Percentiles rank a stretch among this genome's conserved stretches.
phyloP scores from a whole-genome alignment of 1,140 invertebrate genomes.

The Bombus pyrosoma region DNA sequence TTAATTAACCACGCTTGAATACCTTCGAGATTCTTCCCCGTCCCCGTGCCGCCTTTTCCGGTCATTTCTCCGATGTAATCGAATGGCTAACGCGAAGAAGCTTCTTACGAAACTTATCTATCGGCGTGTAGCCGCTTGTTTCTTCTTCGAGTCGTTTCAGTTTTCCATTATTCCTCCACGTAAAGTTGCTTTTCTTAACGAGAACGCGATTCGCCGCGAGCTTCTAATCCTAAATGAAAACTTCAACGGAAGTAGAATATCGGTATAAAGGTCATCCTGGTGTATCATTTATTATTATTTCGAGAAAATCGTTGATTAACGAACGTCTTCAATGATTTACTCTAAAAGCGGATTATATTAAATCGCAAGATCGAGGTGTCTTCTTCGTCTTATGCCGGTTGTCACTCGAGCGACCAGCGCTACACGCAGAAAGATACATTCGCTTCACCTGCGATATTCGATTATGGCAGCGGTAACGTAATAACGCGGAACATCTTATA shows the following conservation, averaged over 20 bases:
- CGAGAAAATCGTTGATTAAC: too few relatives aligned
- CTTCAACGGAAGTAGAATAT: not conserved
- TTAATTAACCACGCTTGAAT: constrained; percentile 28
- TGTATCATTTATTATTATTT: too few relatives aligned
- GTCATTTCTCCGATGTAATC: not conserved
- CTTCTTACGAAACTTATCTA: not conserved
- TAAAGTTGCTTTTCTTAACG: not conserved
- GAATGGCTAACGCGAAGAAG: not conserved
- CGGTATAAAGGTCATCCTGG: not conserved
- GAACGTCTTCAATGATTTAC: too few relatives aligned
- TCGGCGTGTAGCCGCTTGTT: not conserved
- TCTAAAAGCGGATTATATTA: too few relatives aligned
- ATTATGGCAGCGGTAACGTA: not conserved
- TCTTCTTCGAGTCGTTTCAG: not conserved
- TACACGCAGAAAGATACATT: not conserved
- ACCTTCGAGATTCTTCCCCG: not conserved
- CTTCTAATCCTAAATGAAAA: not conserved
- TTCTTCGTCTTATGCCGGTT: not conserved
- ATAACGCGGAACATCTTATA: not conserved
- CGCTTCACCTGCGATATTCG: too few relatives aligned
- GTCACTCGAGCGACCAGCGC: not conserved
- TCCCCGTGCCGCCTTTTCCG: not conserved
- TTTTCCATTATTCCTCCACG: constrained; percentile 1
- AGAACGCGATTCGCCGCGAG: not conserved
- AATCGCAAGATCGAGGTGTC: too few relatives aligned